These are phyloP conservation scores for Terebella lapidaria DNA, from an alignment of 2,888 invertebrate species.

Conservation along the genomic window DNA sequence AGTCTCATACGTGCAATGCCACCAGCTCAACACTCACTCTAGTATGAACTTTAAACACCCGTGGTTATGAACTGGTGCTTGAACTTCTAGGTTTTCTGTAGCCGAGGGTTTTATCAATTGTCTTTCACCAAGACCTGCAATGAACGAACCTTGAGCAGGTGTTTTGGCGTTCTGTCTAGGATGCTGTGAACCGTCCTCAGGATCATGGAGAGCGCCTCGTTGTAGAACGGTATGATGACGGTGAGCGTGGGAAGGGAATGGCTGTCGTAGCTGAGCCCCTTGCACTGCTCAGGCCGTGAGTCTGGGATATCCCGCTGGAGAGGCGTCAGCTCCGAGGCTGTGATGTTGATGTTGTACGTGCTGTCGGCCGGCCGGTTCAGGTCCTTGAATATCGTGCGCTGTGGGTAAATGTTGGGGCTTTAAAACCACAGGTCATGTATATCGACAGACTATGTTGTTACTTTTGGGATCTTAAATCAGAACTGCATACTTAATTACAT, in stretches of 20 bases:
- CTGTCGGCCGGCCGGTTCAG: constrained; percentile 24
- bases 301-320: constrained; percentile 26
- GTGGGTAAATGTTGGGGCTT: too few species aligned
- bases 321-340: constrained; percentile 23
- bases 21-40: too few species aligned
- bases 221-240: constrained; percentile 30
- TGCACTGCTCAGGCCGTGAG: constrained; percentile 20
- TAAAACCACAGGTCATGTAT: too few species aligned
- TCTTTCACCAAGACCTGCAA: too few species aligned
- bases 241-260: constrained; percentile 23
- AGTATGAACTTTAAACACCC: too few species aligned
- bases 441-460: too few species aligned
- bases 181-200: constrained; percentile 39
- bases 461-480: too few species aligned
- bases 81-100: too few species aligned
- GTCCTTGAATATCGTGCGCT: constrained; percentile 21
- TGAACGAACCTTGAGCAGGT: too few species aligned
- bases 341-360: constrained; percentile 31
- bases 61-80: too few species aligned
- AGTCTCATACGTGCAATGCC: too few species aligned
- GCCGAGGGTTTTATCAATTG: constrained; percentile 11
- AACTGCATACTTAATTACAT: too few species aligned
- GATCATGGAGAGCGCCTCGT: constrained; percentile 42
- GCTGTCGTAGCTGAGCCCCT: constrained; percentile 11
- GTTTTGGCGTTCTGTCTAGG: constrained; percentile 24